phyloP scores from a whole-genome alignment of 2,113 vertebrate species.

The Corythornis madagascariensis region DNA sequence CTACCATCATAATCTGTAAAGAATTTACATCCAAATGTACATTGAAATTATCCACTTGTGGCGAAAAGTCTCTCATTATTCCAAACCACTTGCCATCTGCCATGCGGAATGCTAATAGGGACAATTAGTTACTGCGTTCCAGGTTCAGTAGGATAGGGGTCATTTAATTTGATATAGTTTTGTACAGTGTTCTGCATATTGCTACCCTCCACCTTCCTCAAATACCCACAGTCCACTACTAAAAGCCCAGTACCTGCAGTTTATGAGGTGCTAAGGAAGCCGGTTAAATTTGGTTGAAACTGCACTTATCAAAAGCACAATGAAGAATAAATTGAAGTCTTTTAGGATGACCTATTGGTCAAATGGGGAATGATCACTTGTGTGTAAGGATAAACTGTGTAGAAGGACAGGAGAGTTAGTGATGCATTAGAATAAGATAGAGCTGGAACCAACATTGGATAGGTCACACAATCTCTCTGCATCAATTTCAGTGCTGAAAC shows the following conservation, averaged over 20 bases:
- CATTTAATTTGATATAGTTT: background rate
- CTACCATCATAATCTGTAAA: conserved; percentile 20
- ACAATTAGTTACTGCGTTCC: background rate
- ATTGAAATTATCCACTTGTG: conserved; percentile 37
- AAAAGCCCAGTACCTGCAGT: background rate
- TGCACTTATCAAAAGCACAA: background rate
- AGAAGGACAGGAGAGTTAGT: background rate
- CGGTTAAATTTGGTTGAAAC: background rate
- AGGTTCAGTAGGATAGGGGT: conserved; percentile 5
- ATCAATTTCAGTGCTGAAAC: background rate
- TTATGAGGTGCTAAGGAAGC: background rate
- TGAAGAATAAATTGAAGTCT: background rate
- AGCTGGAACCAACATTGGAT: background rate
- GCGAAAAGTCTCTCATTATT: conserved; percentile 39
- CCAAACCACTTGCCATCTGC: conserved; percentile 46
- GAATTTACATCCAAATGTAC: conserved; percentile 47
- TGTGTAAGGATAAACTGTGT: background rate
- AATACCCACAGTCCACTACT: background rate
- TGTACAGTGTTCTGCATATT: background rate
- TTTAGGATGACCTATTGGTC: background rate
- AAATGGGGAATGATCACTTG: background rate
- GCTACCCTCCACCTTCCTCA: background rate
- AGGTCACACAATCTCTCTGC: background rate
- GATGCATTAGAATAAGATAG: background rate
- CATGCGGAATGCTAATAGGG: conserved; percentile 7